A percentile compares a stretch with the other conserved stretches of the same genome.
Conservation (phyloP, 2,888 invertebrate genomes). For the Limenitis camilla region DNA sequence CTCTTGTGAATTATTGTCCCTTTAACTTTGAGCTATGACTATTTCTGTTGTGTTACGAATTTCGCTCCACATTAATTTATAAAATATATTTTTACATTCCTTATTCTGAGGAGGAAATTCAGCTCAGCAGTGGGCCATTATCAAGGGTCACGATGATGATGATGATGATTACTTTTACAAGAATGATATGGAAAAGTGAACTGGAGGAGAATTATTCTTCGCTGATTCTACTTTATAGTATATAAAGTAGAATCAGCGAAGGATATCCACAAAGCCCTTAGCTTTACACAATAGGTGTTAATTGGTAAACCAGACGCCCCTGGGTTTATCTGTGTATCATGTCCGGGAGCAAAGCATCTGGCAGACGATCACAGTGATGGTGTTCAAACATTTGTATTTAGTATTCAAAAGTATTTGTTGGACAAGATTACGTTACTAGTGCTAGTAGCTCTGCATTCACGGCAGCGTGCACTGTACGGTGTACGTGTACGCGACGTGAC, state of each 20-base stretch:
- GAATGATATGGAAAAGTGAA: no score
- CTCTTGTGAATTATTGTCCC: neutral
- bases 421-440: no score
- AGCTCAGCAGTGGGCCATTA: no score
- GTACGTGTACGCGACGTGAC: neutral
- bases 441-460: no score
- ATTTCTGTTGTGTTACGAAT: neutral
- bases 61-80: no score
- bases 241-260: neutral
- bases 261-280: neutral
- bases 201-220: no score
- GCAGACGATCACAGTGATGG: neutral
- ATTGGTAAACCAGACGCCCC: neutral
- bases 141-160: no score
- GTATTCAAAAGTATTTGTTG: neutral
- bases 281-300: neutral
- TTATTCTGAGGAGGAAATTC: no score
- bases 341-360: neutral
- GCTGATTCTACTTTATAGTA: no score
- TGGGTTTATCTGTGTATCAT: neutral
- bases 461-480: neutral
- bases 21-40: neutral
- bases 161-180: no score
- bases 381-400: neutral
- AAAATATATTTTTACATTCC: no score